A percentile compares a stretch with the other conserved stretches of the same genome.
These are phyloP conservation scores for Oryzias dopingdopingensis DNA, from an alignment of 2,797 vertebrate species.

Conservation along the genomic window DNA sequence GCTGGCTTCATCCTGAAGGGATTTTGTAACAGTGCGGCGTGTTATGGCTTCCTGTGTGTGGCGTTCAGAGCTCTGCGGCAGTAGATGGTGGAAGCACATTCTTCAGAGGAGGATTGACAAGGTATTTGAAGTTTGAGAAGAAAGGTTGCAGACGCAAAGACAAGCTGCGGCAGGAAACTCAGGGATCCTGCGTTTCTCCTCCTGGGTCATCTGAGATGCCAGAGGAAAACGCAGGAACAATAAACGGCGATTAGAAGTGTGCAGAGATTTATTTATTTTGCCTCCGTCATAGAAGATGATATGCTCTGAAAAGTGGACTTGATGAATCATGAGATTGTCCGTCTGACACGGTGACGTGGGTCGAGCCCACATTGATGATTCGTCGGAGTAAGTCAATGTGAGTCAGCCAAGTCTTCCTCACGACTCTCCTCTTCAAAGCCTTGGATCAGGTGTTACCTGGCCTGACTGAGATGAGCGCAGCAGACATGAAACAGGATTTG, in stretches of 20 bases:
- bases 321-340: constrained; percentile 26
- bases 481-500: constrained; percentile 1
- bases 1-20: not conserved
- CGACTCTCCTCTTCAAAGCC: constrained; percentile 6
- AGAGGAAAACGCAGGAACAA: not conserved
- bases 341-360: constrained; percentile 6
- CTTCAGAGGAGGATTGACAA: constrained; percentile 5
- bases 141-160: not conserved
- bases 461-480: not conserved
- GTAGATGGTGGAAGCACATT: not conserved
- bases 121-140: constrained; percentile 4
- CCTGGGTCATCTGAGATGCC: not conserved
- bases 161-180: too few species aligned
- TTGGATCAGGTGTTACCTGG: constrained; percentile 2
- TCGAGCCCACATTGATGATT: constrained; percentile 9
- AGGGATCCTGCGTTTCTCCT: not conserved
- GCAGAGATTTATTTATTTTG: constrained; percentile 12
- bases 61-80: too few species aligned
- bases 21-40: not conserved
- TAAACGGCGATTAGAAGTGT: not conserved
- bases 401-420: constrained; percentile 2
- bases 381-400: constrained; percentile 10
- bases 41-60: not conserved
- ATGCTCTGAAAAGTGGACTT: constrained; percentile 3
- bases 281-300: not conserved